Conservation (phyloP, 2,888 invertebrate genomes). For the Willowsia nigromaculata region DNA sequence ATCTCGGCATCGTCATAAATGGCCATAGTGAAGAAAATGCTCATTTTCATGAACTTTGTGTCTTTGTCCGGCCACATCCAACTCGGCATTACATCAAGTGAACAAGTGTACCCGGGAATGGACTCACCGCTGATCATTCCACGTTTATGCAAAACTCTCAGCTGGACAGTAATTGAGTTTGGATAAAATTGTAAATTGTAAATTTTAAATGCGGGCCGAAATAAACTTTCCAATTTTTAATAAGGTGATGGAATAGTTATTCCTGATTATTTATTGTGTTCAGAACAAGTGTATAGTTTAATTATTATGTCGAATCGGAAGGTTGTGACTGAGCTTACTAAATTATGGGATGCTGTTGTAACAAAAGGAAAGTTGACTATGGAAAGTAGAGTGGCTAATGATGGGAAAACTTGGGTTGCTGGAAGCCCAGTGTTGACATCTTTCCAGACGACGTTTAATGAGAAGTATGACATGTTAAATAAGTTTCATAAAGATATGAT, state of each 20-base stretch:
- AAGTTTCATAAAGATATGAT: conserved; percentile 10
- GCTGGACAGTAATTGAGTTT: neutral
- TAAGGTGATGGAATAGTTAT: too few relatives aligned
- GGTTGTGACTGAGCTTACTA: conserved; percentile 49
- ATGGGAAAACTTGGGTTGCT: neutral
- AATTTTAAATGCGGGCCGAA: too few relatives aligned
- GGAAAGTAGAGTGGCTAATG: neutral
- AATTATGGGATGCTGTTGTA: conserved; percentile 47
- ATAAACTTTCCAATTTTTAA: too few relatives aligned
- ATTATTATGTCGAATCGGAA: conserved; percentile 2
- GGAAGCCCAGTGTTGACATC: neutral
- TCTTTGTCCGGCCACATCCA: too few relatives aligned
- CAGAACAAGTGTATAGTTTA: neutral
- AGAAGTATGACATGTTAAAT: neutral
- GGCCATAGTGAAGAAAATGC: too few relatives aligned
- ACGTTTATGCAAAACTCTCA: neutral
- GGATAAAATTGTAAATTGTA: too few relatives aligned
- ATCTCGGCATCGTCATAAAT: too few relatives aligned
- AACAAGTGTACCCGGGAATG: neutral
- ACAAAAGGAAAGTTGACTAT: conserved; percentile 33
- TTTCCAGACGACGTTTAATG: neutral
- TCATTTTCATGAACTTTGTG: too few relatives aligned
- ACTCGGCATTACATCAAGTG: conserved; percentile 20
- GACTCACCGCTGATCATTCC: neutral
- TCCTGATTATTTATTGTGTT: too few relatives aligned